These are phyloP conservation scores for Malacosoma neustria DNA, from an alignment of 2,888 invertebrate species.

Conservation along the genomic window DNA sequence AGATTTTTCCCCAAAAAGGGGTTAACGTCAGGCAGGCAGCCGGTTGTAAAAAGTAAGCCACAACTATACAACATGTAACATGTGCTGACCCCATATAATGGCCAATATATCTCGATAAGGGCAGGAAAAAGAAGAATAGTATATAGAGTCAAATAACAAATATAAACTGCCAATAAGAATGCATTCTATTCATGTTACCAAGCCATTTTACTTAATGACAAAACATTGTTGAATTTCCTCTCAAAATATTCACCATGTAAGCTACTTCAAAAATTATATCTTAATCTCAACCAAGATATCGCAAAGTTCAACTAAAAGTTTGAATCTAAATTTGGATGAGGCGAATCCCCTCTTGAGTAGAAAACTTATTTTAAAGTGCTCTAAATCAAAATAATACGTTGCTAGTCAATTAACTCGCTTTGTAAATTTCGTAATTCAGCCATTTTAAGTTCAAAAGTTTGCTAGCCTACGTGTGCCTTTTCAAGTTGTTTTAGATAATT, in stretches of 20 bases:
- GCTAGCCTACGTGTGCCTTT: not conserved
- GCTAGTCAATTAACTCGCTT: conserved; percentile 45
- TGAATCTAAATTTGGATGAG: conserved; percentile 55
- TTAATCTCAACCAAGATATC: conserved; percentile 49
- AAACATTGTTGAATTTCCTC: not conserved
- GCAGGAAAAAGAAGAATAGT: too few relatives aligned
- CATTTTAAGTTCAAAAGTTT: not conserved
- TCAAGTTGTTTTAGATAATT: not conserved
- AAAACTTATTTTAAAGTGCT: conserved; percentile 54
- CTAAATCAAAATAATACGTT: conserved; percentile 59
- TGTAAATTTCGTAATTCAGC: conserved; percentile 14
- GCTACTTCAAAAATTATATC: conserved; percentile 46
- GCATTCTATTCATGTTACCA: not conserved
- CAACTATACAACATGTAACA: too few relatives aligned
- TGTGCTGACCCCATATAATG: too few relatives aligned
- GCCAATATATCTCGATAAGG: too few relatives aligned
- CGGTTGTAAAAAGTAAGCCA: too few relatives aligned
- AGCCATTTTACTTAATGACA: not conserved
- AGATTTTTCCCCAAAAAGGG: too few relatives aligned
- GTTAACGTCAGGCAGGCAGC: too few relatives aligned
- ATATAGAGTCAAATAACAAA: too few relatives aligned
- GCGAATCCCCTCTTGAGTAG: conserved; percentile 30
- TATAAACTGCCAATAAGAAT: not conserved
- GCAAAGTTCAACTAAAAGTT: conserved; percentile 56
- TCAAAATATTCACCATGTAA: conserved; percentile 8